phyloP scores from a whole-genome alignment of 2,888 invertebrate genomes.

The Patella depressa region DNA sequence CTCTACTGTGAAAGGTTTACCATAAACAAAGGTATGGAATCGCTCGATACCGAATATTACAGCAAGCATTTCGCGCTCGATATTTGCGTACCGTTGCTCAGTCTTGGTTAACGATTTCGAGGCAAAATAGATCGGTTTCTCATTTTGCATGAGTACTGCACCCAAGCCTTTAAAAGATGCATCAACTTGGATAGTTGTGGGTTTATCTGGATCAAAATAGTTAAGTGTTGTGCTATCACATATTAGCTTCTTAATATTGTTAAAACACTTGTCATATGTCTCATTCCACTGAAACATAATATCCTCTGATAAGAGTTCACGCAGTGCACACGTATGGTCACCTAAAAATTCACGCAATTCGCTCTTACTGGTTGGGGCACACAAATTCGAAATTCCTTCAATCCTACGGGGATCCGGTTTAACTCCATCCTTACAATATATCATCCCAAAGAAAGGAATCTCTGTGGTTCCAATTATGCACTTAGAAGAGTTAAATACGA shows the following conservation, averaged over 20 bases:
- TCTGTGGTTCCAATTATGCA: slow-evolving; percentile 13
- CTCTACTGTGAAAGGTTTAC: not conserved
- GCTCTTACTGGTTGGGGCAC: not conserved
- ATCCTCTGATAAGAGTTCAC: not conserved
- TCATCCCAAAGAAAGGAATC: slow-evolving; percentile 13
- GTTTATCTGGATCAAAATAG: slow-evolving; percentile 6
- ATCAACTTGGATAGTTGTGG: slow-evolving; percentile 3
- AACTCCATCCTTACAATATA: not conserved
- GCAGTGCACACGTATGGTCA: not conserved
- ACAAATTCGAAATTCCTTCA: not conserved
- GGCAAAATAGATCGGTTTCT: not conserved
- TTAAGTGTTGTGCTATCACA: not conserved
- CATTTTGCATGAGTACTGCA: not conserved
- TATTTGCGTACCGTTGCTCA: not conserved
- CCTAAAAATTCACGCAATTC: not conserved
- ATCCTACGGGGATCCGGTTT: not conserved
- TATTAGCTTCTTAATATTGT: not conserved
- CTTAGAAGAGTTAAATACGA: slow-evolving; percentile 1
- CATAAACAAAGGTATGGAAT: not conserved
- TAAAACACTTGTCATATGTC: not conserved
- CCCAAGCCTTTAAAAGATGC: not conserved
- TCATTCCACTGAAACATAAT: not conserved
- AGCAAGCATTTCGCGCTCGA: not conserved
- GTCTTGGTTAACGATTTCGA: not conserved
- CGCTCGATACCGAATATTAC: not conserved